Evolutionary conservation across 2,797 vertebrate species (phyloP).

Genomic region (Tapera naevia): DNA sequence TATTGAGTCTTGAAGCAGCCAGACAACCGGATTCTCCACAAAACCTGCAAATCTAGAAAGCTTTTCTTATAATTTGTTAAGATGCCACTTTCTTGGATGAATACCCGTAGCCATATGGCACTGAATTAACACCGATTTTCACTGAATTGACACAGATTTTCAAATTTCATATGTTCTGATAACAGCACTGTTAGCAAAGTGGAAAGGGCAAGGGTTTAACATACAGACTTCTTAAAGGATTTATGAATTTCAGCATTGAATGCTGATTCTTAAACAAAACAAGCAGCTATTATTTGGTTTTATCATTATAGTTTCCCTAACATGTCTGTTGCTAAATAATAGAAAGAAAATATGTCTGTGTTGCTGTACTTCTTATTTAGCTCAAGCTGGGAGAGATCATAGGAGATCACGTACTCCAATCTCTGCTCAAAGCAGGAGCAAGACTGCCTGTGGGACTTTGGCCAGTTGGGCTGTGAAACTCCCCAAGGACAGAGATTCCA

Average conservation of each 20-base stretch:
- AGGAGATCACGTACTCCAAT: not conserved
- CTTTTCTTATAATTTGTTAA: slow-evolving; percentile 5
- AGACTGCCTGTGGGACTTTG: not conserved
- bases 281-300: not conserved
- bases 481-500: not conserved
- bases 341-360: not conserved
- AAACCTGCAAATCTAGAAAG: slow-evolving; percentile 20
- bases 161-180: slow-evolving; percentile 31
- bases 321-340: not conserved
- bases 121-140: slow-evolving; percentile 55
- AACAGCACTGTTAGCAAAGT: not conserved
- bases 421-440: not conserved
- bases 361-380: not conserved
- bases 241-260: slow-evolving; percentile 14
- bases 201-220: not conserved
- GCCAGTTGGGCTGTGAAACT: not conserved
- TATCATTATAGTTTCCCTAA: not conserved
- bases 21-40: slow-evolving; percentile 3
- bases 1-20: not conserved
- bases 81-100: slow-evolving; percentile 47
- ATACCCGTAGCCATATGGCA: slow-evolving; percentile 53
- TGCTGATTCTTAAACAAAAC: slow-evolving; percentile 18
- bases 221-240: not conserved
- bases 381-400: not conserved
- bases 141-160: slow-evolving; percentile 53